Percentiles rank a stretch among this genome's conserved stretches.
Evolutionary conservation across 64 coral and sea anemone species (phyloP).

Genomic region (Exaiptasia diaphana): DNA sequence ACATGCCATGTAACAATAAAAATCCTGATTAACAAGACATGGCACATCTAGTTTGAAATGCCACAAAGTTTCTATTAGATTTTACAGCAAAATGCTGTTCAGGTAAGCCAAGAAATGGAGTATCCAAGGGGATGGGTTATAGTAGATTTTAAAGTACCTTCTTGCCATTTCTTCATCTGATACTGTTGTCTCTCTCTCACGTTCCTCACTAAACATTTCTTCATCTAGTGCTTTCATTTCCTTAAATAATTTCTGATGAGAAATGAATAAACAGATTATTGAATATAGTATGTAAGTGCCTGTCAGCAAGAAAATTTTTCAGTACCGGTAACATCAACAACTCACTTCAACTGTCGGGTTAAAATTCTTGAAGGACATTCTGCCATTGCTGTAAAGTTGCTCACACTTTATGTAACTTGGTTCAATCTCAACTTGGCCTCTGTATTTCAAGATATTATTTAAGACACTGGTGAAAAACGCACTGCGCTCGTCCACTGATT

Average conservation of each 20-base stretch:
- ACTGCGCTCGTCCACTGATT: background rate
- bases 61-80: too few species aligned
- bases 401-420: conserved; percentile 80
- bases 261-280: background rate
- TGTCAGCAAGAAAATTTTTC: background rate
- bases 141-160: too few species aligned
- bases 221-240: conserved; percentile 70
- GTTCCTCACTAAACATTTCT: conserved; percentile 35
- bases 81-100: too few species aligned
- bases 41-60: too few species aligned
- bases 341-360: conserved; percentile 84
- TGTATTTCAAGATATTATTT: background rate
- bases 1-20: too few species aligned
- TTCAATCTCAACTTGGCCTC: conserved; percentile 68
- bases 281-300: background rate
- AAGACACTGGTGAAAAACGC: background rate
- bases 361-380: conserved; percentile 95
- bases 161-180: conserved; percentile 92
- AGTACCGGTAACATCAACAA: too few species aligned
- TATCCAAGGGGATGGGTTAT: too few species aligned
- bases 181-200: conserved; percentile 63
- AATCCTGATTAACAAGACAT: too few species aligned
- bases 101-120: too few species aligned
- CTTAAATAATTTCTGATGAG: conserved; percentile 73
- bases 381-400: conserved; percentile 64